Evolutionary conservation across 1,140 invertebrate species (phyloP), one percentile per base, ranked within the genome.

Genomic region (Lordiphosa clarofinis): DNA sequence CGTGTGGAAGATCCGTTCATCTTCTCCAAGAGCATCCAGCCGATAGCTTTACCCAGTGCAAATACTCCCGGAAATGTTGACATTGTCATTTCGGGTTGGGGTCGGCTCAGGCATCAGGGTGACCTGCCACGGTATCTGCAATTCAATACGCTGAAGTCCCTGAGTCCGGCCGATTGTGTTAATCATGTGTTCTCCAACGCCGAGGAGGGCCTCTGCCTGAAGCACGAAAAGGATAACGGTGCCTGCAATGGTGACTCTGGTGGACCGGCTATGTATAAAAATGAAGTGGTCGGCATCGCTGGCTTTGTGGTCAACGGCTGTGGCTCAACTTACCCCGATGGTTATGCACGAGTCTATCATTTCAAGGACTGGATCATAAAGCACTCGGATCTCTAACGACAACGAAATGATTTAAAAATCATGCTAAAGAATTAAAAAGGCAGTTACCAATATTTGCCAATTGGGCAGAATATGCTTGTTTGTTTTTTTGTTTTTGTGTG

Each of bases 41-140:
- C 86, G 2, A 87, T 90, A 4, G 13, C 7, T 1, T 38, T 90
- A 33, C 73, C 86, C 19, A 86, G 21, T 3, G 31, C 7, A 3
- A 73, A 89, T 24, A 74, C 86, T 3, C 74, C 71, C 0, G 73
- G 49, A n/a, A 62, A 69, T 48, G 75, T 19, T 4, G 40, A 62
- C 0, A 69, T 86, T 6, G 58, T 79, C 15, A 82, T 92, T 4
- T 88, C 89, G 12, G 91, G 91, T 10, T 92, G 91, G 91, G 91
- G 91, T 53, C 88, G 57, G 49, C 65, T 87, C 9, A 60, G 56
- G 31, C 68, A 72, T 9, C 53, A 53, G 4, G 87, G 88, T 10
- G 59, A 63, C 12, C 36, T 79, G 24, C 81, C 89, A 0, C 65
- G 65, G 0, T 63, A 73, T 3, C 15, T 88, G 35, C 62, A 88